phyloP scores from a whole-genome alignment of 1,140 invertebrate species.

The Hyles euphorbiae region DNA sequence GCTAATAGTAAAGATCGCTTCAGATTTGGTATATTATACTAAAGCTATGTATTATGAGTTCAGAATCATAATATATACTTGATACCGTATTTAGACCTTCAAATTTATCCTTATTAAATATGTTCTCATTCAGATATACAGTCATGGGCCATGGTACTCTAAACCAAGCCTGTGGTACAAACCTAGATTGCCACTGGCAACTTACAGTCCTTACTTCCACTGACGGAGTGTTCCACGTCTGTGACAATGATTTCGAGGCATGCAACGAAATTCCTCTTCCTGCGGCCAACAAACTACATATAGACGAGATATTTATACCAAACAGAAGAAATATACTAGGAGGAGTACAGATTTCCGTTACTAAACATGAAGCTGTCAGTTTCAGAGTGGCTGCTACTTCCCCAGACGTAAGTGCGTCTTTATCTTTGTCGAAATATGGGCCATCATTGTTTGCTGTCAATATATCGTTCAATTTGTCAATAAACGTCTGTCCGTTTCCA shows the following conservation, averaged over 20 bases:
- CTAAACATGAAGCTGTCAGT: slow-evolving; percentile 45
- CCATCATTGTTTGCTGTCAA: too few relatives aligned
- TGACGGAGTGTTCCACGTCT: slow-evolving; percentile 42
- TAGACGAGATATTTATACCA: slow-evolving; percentile 57
- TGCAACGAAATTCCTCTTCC: slow-evolving; percentile 40
- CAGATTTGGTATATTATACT: too few relatives aligned
- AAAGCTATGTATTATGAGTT: too few relatives aligned
- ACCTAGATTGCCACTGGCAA: slow-evolving; percentile 49
- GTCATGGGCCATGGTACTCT: slow-evolving; percentile 47
- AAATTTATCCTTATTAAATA: too few relatives aligned
- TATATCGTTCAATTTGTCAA: too few relatives aligned
- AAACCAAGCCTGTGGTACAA: slow-evolving; percentile 15
- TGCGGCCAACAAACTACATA: slow-evolving; percentile 37
- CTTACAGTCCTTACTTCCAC: slow-evolving; percentile 42
- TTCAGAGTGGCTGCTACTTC: slow-evolving; percentile 49
- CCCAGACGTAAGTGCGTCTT: slow-evolving; percentile 35
- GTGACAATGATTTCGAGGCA: slow-evolving; percentile 40
- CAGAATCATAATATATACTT: too few relatives aligned
- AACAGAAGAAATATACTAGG: slow-evolving; percentile 61
- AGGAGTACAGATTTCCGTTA: slow-evolving; percentile 47
- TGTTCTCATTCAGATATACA: slow-evolving; percentile 37
- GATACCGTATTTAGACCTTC: too few relatives aligned
- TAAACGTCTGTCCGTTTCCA: too few relatives aligned
- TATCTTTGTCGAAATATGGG: too few relatives aligned
- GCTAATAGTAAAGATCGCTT: too few relatives aligned